Conservation (phyloP, 2,888 invertebrate genomes). For the Amaurobius ferox region DNA sequence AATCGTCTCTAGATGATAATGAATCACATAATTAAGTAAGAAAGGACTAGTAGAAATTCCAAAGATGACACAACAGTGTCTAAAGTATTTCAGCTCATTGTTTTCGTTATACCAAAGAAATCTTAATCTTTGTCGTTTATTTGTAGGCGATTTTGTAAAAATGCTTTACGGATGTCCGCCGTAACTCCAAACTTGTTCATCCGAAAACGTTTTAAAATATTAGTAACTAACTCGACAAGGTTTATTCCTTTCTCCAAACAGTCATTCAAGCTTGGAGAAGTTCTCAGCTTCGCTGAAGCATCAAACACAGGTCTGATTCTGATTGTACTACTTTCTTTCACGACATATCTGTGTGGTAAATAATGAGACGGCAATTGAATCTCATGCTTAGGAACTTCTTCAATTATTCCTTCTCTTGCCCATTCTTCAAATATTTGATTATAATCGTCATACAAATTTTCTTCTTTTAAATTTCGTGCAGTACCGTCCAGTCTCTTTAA, state of each 20-base stretch:
- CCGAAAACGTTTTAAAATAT: background rate
- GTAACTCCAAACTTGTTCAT: background rate
- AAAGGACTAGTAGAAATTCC: too few species aligned
- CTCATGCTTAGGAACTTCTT: too few species aligned
- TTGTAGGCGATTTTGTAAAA: conserved; percentile 3
- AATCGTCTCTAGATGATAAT: too few species aligned
- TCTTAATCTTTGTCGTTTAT: background rate
- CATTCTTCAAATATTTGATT: background rate
- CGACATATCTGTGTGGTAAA: background rate
- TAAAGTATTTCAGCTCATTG: conserved; percentile 9
- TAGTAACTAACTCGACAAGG: background rate
- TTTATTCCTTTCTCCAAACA: background rate
- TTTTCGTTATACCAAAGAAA: conserved; percentile 19
- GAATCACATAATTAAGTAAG: too few species aligned
- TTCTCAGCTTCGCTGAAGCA: background rate
- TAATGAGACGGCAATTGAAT: too few species aligned
- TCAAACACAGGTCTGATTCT: conserved; percentile 19
- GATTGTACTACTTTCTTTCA: conserved; percentile 26
- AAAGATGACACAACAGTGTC: conserved; percentile 19
- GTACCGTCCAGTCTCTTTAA: too few species aligned
- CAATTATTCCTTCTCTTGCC: background rate
- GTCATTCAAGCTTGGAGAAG: background rate
- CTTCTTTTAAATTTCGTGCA: too few species aligned
- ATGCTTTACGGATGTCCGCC: conserved; percentile 15
- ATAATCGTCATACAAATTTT: too few species aligned